These are phyloP conservation scores for Parapristionchus giblindavisi DNA, from an alignment of 2,888 invertebrate species.

Conservation along the genomic window DNA sequence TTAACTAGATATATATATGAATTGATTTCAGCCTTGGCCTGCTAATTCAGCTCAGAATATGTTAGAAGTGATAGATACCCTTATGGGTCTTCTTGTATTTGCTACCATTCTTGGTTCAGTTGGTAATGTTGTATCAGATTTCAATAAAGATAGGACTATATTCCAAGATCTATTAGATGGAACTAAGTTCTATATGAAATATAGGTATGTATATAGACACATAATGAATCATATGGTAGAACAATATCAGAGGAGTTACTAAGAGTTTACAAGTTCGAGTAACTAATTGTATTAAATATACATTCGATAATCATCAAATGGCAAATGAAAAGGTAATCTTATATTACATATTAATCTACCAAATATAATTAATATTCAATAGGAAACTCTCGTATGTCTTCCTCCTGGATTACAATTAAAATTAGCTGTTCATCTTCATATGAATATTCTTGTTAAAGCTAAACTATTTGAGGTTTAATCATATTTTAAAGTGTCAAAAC, in stretches of 20 bases:
- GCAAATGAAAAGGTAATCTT: conserved; percentile 52
- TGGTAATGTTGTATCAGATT: conserved; percentile 62
- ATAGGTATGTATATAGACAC: conserved; percentile 45
- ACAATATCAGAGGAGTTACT: conserved; percentile 52
- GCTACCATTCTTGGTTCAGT: conserved; percentile 67
- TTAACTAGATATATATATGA: neutral
- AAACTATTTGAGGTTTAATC: conserved; percentile 45
- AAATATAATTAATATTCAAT: conserved; percentile 22
- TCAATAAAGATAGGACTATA: conserved; percentile 60
- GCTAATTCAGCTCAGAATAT: conserved; percentile 61
- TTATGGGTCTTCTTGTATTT: conserved; percentile 66
- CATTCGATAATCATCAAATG: conserved; percentile 53
- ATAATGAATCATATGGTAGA: neutral
- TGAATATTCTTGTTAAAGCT: conserved; percentile 57
- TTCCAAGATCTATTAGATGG: conserved; percentile 64
- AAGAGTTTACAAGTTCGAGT: conserved; percentile 60
- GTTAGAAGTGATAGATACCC: conserved; percentile 64
- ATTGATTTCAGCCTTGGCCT: conserved; percentile 58
- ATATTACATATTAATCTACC: too few species aligned
- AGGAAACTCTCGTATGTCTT: conserved; percentile 58
- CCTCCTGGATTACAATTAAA: conserved; percentile 61
- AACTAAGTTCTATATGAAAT: conserved; percentile 66
- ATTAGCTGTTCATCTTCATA: conserved; percentile 62
- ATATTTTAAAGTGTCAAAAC: neutral
- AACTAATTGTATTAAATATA: conserved; percentile 60